Conservation (phyloP, 1,140 invertebrate genomes). For the Aphelinus certus region DNA sequence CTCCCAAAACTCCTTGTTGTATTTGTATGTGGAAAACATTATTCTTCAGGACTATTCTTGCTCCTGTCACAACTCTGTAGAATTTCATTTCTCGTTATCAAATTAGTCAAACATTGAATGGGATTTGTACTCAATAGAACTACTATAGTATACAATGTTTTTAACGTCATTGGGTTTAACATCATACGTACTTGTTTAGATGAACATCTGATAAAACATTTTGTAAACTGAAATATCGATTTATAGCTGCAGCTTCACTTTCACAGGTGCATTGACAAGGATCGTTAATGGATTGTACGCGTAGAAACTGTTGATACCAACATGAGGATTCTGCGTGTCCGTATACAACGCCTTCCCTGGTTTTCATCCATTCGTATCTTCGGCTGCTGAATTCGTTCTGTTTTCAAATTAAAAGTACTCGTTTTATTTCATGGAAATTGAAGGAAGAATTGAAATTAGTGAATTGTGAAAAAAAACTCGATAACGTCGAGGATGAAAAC, state of each 20-base stretch:
- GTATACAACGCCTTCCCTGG: no score
- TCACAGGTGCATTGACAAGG: constrained; percentile 5
- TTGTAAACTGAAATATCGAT: constrained; percentile 1
- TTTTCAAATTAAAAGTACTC: no score
- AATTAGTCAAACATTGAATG: not conserved
- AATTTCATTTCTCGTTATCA: no score
- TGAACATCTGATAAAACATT: not conserved
- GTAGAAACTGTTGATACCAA: no score
- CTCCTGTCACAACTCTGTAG: not conserved
- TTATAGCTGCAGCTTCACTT: not conserved
- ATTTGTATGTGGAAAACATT: constrained; percentile 6
- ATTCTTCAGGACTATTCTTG: not conserved
- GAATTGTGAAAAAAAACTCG: no score
- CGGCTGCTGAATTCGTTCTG: no score
- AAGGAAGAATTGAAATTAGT: no score
- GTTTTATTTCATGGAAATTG: no score
- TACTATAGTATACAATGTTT: not conserved
- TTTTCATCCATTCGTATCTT: no score
- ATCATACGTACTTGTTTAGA: not conserved
- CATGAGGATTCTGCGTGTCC: no score
- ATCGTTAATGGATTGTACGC: not conserved
- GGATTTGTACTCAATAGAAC: not conserved
- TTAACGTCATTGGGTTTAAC: no score
- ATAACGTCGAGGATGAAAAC: no score
- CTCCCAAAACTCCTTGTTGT: not conserved